phyloP scores from a whole-genome alignment of 1,140 invertebrate species.

The Apis mellifera region DNA sequence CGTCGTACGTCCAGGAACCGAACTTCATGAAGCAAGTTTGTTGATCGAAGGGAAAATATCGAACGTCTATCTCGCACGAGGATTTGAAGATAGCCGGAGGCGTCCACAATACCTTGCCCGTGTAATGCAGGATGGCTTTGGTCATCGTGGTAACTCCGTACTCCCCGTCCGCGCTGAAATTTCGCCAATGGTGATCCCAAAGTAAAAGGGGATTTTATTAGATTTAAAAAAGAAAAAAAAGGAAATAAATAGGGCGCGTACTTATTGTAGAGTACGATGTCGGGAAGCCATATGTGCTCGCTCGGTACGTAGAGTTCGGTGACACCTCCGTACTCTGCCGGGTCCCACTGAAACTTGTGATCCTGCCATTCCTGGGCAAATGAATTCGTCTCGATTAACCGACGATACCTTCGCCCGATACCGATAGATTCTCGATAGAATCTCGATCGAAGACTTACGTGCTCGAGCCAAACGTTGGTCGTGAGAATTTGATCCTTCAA shows the following conservation, averaged over 20 bases:
- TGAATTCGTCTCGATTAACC: constrained; percentile 18
- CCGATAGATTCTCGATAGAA: no score
- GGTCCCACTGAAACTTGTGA: constrained; percentile 98
- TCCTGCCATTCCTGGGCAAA: constrained; percentile 94
- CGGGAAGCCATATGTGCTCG: constrained; percentile 97
- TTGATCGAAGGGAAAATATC: constrained; percentile 98
- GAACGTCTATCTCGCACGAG: constrained; percentile 97
- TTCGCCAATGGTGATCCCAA: not conserved
- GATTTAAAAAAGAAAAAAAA: not conserved
- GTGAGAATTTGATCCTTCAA: constrained; percentile 98
- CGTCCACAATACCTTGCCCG: constrained; percentile 95
- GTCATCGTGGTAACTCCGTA: constrained; percentile 99
- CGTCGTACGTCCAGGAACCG: constrained; percentile 99
- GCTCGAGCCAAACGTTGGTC: constrained; percentile 97
- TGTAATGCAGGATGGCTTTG: constrained; percentile 94
- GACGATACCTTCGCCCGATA: no score
- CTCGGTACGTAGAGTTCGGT: constrained; percentile 95
- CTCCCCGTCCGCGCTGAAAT: constrained; percentile 95
- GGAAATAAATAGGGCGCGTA: constrained; percentile 82
- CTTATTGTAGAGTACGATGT: constrained; percentile 99
- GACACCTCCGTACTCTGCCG: constrained; percentile 96
- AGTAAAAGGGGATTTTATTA: not conserved
- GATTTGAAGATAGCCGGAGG: constrained; percentile 99
- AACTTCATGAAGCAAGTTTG: constrained; percentile 98
- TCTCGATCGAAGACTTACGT: constrained; percentile 85